phyloP scores from a whole-genome alignment of 2,797 vertebrate species.

The Periophthalmus magnuspinnatus region DNA sequence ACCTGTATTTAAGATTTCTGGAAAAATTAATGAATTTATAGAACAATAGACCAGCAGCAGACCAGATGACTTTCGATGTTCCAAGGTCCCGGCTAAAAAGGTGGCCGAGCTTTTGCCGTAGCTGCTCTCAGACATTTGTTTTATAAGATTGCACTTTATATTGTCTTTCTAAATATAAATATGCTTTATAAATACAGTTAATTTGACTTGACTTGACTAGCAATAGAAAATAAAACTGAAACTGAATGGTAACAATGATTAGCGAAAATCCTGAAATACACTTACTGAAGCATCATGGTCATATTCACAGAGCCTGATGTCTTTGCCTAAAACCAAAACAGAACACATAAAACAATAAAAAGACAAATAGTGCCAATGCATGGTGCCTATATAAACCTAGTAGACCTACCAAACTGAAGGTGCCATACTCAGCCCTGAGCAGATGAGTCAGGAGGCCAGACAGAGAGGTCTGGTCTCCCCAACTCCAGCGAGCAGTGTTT shows the following conservation, averaged over 20 bases:
- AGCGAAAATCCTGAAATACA: conserved; percentile 39
- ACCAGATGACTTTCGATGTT: no score
- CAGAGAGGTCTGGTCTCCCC: conserved; percentile 94
- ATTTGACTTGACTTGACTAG: no score
- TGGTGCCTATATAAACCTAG: neutral
- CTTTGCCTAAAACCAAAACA: conserved; percentile 83
- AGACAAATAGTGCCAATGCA: neutral
- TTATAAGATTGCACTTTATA: no score
- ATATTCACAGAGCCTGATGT: conserved; percentile 78
- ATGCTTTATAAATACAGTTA: no score
- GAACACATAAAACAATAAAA: conserved; percentile 10
- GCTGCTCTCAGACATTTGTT: no score
- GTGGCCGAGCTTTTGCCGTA: no score
- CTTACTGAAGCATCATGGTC: conserved; percentile 85
- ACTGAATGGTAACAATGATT: neutral
- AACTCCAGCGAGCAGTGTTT: conserved; percentile 91
- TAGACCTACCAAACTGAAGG: conserved; percentile 81
- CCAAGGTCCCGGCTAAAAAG: no score
- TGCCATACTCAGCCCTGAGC: conserved; percentile 94
- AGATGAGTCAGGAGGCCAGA: conserved; percentile 91
- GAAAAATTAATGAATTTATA: no score
- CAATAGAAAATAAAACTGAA: neutral
- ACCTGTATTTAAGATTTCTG: no score
- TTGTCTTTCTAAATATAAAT: no score
- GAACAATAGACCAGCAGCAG: neutral